These are phyloP conservation scores for Cyclophora albipunctata DNA, from an alignment of 2,888 invertebrate genomes.

Conservation along the genomic window DNA sequence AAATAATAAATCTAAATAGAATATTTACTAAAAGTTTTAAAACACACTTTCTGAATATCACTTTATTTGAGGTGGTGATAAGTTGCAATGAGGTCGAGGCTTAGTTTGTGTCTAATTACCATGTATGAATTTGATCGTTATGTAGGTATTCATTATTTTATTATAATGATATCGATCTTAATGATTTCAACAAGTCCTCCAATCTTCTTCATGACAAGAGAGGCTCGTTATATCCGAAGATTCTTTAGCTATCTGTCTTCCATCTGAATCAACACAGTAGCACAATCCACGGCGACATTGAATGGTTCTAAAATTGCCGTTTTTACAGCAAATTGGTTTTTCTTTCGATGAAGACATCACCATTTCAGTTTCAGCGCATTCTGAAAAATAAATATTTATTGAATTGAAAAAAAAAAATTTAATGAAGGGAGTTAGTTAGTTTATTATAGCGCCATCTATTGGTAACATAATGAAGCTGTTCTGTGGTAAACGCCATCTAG, in stretches of 20 bases:
- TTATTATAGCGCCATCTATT: too few relatives aligned
- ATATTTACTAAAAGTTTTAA: too few relatives aligned
- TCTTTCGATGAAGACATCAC: constrained; percentile 56
- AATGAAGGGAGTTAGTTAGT: neutral
- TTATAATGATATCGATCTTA: too few relatives aligned
- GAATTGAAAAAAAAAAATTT: neutral
- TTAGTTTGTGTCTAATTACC: too few relatives aligned
- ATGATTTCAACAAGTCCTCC: constrained; percentile 42
- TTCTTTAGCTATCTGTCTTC: constrained; percentile 66
- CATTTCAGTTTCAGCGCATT: constrained; percentile 75
- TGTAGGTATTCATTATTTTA: too few relatives aligned
- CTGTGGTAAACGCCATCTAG: neutral
- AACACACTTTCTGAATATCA: too few relatives aligned
- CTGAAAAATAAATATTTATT: constrained; percentile 44
- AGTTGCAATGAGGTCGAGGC: too few relatives aligned
- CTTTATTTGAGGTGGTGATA: too few relatives aligned
- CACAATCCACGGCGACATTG: constrained; percentile 78
- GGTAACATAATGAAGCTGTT: neutral
- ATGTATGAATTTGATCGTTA: too few relatives aligned
- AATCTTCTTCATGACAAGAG: constrained; percentile 35
- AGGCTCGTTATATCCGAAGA: constrained; percentile 38
- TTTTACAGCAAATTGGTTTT: constrained; percentile 74
- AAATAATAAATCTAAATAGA: too few relatives aligned
- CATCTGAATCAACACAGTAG: constrained; percentile 78
- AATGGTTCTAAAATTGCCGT: constrained; percentile 78